Percentiles rank a stretch among this genome's conserved stretches.
phyloP scores from a whole-genome alignment of 2,888 invertebrate species.

The Carcina quercana region DNA sequence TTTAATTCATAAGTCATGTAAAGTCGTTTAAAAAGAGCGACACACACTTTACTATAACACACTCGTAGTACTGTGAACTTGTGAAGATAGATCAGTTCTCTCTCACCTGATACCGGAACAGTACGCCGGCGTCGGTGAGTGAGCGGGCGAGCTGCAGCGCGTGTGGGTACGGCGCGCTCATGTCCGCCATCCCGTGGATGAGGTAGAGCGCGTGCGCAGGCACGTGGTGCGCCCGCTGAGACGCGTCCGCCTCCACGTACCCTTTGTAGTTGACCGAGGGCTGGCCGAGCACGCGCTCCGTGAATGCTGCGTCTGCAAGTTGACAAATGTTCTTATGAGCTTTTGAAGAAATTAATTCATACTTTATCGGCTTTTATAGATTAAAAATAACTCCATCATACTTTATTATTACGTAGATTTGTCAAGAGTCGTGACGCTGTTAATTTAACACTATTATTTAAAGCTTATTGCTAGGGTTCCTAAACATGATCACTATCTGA shows the following conservation, averaged over 20 bases:
- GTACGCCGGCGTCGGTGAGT: conserved; percentile 88
- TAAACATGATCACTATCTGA: too few species aligned
- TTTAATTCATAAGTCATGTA: too few species aligned
- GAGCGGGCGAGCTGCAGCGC: conserved; percentile 92
- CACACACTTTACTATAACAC: background rate
- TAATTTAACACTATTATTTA: too few species aligned
- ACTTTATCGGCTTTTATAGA: too few species aligned
- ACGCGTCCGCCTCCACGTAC: conserved; percentile 94
- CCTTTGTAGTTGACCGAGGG: conserved; percentile 92
- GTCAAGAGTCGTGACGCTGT: too few species aligned
- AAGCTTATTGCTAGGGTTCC: too few species aligned
- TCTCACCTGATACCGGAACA: conserved; percentile 93
- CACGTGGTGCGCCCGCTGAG: conserved; percentile 90
- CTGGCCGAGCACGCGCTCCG: conserved; percentile 93
- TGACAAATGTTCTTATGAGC: too few species aligned
- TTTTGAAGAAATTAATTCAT: too few species aligned
- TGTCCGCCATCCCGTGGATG: conserved; percentile 94
- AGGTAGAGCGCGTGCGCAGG: conserved; percentile 91
- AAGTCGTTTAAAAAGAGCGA: background rate
- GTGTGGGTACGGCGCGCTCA: conserved; percentile 95
- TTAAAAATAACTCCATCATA: too few species aligned
- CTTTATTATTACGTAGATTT: too few species aligned
- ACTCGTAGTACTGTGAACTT: background rate
- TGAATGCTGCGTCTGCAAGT: conserved; percentile 90
- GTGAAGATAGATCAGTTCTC: background rate